These are phyloP conservation scores for Rhinogobio ventralis DNA, from an alignment of 2,797 vertebrate species.

Conservation along the genomic window DNA sequence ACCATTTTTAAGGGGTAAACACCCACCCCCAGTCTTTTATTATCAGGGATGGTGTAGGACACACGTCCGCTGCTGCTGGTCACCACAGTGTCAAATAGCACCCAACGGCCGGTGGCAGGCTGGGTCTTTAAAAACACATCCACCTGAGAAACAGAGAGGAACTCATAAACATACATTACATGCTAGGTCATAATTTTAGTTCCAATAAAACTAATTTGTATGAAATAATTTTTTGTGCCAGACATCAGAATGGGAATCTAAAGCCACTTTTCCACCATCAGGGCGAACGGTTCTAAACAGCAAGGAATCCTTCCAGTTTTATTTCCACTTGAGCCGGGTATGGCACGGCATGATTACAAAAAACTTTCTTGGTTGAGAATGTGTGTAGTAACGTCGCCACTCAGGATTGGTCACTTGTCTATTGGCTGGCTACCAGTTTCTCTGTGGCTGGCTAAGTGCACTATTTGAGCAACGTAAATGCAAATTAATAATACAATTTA, in stretches of 20 bases:
- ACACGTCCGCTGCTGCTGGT: constrained; percentile 86
- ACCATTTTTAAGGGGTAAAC: constrained; percentile 90
- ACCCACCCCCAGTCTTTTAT: constrained; percentile 81
- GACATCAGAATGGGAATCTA: not conserved
- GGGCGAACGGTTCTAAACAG: too few relatives aligned
- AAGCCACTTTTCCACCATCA: not conserved
- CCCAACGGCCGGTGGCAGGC: constrained; percentile 84
- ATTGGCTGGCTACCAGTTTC: too few relatives aligned
- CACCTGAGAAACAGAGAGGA: constrained; percentile 74
- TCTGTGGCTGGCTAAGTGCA: too few relatives aligned
- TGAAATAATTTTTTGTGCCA: not conserved
- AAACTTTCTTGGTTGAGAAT: not conserved
- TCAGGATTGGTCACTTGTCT: not conserved
- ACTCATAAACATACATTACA: not conserved
- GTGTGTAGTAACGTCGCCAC: not conserved
- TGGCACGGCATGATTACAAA: too few relatives aligned
- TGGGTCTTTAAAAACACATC: constrained; percentile 87
- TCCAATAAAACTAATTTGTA: not conserved
- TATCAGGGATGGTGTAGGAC: constrained; percentile 82
- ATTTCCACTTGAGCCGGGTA: too few relatives aligned
- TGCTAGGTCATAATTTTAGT: not conserved
- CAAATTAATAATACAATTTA: too few relatives aligned
- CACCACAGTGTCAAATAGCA: constrained; percentile 85
- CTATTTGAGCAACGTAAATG: too few relatives aligned
- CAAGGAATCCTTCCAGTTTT: too few relatives aligned